Evolutionary conservation across 2,113 vertebrate species (phyloP).

Genomic region (Nothoprocta pentlandii): DNA sequence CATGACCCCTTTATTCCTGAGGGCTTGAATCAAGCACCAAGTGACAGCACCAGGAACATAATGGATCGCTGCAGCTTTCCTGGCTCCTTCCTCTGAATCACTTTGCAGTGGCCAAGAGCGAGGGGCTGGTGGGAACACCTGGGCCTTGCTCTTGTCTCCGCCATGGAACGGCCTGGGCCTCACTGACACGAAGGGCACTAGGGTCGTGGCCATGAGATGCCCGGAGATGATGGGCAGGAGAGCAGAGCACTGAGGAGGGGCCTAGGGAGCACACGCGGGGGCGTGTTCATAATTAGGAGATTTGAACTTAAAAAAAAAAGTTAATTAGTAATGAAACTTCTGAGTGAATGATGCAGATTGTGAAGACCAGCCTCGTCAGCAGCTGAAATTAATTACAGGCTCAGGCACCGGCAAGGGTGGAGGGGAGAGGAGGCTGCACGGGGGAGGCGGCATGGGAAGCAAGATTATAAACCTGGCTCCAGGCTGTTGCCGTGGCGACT

Average conservation of each 20-base stretch:
- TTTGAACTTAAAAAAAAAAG: slow-evolving; percentile 73
- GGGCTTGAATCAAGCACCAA: neutral
- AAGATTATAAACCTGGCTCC: slow-evolving; percentile 65
- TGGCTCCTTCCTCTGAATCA: neutral
- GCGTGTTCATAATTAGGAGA: slow-evolving; percentile 70
- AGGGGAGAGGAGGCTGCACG: neutral
- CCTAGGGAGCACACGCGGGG: neutral
- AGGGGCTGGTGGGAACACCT: neutral
- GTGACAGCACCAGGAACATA: neutral
- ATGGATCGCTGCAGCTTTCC: neutral
- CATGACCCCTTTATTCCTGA: neutral
- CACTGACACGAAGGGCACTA: neutral
- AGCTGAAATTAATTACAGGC: slow-evolving; percentile 79
- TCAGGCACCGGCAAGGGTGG: slow-evolving; percentile 40
- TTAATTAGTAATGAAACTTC: slow-evolving; percentile 80
- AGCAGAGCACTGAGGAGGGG: neutral
- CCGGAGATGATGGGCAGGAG: too few relatives aligned
- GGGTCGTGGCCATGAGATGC: neutral
- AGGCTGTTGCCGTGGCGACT: slow-evolving; percentile 70
- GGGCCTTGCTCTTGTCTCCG: neutral
- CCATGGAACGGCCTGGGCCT: neutral
- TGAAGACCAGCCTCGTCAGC: slow-evolving; percentile 74
- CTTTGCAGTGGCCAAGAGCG: neutral
- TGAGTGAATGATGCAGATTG: slow-evolving; percentile 64
- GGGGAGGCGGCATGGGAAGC: slow-evolving; percentile 19